A percentile compares a stretch with the other conserved stretches of the same genome.
These are phyloP conservation scores for Agapornis roseicollis DNA, from an alignment of 2,113 vertebrate genomes.

Conservation along the genomic window DNA sequence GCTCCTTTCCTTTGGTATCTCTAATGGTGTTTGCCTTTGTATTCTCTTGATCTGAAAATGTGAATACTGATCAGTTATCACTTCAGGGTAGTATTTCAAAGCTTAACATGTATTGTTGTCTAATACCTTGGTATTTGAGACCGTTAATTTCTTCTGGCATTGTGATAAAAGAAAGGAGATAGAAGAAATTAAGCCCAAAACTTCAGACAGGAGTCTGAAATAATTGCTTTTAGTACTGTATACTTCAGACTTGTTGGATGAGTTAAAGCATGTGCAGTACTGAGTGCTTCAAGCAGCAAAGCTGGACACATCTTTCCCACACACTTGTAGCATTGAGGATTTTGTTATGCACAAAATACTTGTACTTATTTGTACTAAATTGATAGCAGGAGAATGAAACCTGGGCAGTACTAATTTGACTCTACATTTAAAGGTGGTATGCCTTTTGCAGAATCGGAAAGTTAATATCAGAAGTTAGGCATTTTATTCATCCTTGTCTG, in stretches of 20 bases:
- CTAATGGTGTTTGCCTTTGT: not conserved
- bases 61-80: not conserved
- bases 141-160: not conserved
- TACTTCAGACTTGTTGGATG: not conserved
- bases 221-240: not conserved
- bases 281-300: not conserved
- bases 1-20: not conserved
- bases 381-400: not conserved
- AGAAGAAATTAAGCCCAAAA: not conserved
- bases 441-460: not conserved
- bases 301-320: not conserved
- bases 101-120: not conserved
- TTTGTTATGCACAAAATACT: not conserved
- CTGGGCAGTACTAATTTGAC: not conserved
- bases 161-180: not conserved
- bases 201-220: not conserved
- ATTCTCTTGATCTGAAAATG: not conserved
- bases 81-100: not conserved
- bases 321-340: not conserved
- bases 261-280: not conserved
- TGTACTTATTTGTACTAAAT: not conserved
- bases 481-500: not conserved
- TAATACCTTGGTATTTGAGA: not conserved
- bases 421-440: not conserved
- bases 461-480: not conserved